Evolutionary conservation across 2,113 vertebrate genomes (phyloP), one percentile per base, ranked within the genome.

Genomic region (Climacteris rufus): DNA sequence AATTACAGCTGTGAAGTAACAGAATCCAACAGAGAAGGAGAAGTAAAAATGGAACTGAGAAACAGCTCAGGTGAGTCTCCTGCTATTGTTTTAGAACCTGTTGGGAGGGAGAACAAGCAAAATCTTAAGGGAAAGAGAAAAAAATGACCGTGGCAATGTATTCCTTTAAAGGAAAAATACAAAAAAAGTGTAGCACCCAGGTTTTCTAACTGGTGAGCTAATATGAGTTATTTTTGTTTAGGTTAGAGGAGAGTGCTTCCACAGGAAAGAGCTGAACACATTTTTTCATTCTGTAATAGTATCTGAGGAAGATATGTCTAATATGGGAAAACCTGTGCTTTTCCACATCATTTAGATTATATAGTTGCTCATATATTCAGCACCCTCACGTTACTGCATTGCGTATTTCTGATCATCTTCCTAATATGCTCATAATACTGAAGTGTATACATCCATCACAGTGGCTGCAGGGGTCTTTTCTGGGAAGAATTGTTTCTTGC

Each of bases 1-100:
- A 98, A 98, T 94, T 98, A 98, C 66, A 97, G 75, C 8, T 98
- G 98, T 39, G 95, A 98, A 97, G 97, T 98, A 40, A 97, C 92
- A 66, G 98, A 98, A 94, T 86, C 83, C 25, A 97, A 47, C 85
- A 97, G 98, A 85, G 97, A 98, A 97, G 98, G 98, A 22, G 78
- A 95, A 87, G 82, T 49, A 10, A 66, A 2, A 47, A 2, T 98
- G 64, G 96, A 98, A 77, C 90, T 98, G 33, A 96, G 3, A 76
- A 68, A 69, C 5, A 42, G 6, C 47, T 10, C 76, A 35, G 96
- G 98, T 98, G 94, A 98, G 97, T 95, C 64, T 11, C 65, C 42
- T 93, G 7, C 79, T 13, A 3, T 68, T 80, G 9, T 56, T 94
- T 63, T 53, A 54, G 50, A 94, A 49, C 14, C 28, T 83, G 4